phyloP scores from a whole-genome alignment of 2,113 vertebrate species.

The Hyperopisus bebe region DNA sequence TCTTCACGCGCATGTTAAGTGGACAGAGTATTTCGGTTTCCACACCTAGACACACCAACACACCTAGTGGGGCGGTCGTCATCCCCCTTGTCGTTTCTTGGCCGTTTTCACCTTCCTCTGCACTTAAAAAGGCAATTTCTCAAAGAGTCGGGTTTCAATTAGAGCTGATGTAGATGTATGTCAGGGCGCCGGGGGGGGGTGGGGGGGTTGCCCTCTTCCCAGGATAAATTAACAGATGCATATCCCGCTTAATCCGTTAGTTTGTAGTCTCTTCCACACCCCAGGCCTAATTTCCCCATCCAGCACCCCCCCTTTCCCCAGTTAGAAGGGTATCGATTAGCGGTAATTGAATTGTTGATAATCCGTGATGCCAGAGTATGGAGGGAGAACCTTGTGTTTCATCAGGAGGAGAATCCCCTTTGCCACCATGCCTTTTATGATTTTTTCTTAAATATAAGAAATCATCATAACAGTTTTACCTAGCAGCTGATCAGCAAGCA shows the following conservation, averaged over 20 bases:
- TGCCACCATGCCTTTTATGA: background rate
- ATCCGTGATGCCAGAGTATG: slow-evolving; percentile 66
- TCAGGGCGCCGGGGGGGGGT: slow-evolving; percentile 45
- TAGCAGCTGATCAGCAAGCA: slow-evolving; percentile 61
- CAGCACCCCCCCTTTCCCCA: slow-evolving; percentile 56
- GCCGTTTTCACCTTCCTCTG: slow-evolving; percentile 67
- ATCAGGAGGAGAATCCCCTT: slow-evolving; percentile 13
- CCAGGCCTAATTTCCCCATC: slow-evolving; percentile 70
- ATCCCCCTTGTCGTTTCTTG: slow-evolving; percentile 57
- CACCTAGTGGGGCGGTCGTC: slow-evolving; percentile 46
- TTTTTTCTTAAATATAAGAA: slow-evolving; percentile 58
- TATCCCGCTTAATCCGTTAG: slow-evolving; percentile 74
- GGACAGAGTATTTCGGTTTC: slow-evolving; percentile 31
- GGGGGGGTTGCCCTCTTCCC: slow-evolving; percentile 60
- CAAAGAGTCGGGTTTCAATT: slow-evolving; percentile 63
- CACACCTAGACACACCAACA: slow-evolving; percentile 30
- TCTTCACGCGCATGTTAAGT: slow-evolving; percentile 30
- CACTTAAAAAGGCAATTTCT: slow-evolving; percentile 73
- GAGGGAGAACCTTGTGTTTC: slow-evolving; percentile 63
- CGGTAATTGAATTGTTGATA: slow-evolving; percentile 78
- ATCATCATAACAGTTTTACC: slow-evolving; percentile 69
- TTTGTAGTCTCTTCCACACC: slow-evolving; percentile 74
- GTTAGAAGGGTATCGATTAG: slow-evolving; percentile 72
- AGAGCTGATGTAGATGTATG: slow-evolving; percentile 56
- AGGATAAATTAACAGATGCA: slow-evolving; percentile 77